Percentiles rank a stretch among this genome's conserved stretches.
These are phyloP conservation scores for Rhombomys opimus DNA, from an alignment of 2,113 vertebrate genomes.

Conservation along the genomic window DNA sequence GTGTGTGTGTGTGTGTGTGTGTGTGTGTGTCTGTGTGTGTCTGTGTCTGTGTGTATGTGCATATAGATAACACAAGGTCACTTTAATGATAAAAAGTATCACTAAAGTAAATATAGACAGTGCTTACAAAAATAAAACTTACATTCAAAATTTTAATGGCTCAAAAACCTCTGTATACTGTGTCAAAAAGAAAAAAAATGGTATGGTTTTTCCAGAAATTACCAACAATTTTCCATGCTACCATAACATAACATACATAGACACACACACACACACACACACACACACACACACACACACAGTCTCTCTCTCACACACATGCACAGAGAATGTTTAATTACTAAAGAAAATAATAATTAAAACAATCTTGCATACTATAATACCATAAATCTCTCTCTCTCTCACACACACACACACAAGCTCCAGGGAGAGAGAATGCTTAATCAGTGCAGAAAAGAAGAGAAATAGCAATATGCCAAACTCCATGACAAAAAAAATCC, in stretches of 20 bases:
- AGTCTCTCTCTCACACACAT: not conserved
- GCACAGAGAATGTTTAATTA: too few species aligned
- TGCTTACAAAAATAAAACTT: not conserved
- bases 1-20: not conserved
- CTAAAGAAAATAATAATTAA: too few species aligned
- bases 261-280: too few species aligned
- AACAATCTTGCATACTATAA: too few species aligned
- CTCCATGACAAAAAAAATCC: not conserved
- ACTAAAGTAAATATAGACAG: not conserved
- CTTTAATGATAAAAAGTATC: constrained; percentile 17
- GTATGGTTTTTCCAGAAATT: not conserved
- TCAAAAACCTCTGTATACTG: not conserved
- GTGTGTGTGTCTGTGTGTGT: not conserved
- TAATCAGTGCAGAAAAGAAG: not conserved
- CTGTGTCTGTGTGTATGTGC: rapidly evolving
- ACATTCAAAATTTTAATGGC: not conserved
- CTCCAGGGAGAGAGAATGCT: not conserved
- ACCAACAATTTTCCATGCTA: not conserved
- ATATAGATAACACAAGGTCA: not conserved
- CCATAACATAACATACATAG: not conserved
- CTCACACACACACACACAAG: not conserved
- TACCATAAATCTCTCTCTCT: not conserved
- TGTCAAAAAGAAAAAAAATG: not conserved
- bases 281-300: too few species aligned
- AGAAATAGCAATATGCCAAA: not conserved